These are phyloP conservation scores for Drosophila kambysellisi DNA, from an alignment of 2,888 invertebrate genomes.

Conservation along the genomic window DNA sequence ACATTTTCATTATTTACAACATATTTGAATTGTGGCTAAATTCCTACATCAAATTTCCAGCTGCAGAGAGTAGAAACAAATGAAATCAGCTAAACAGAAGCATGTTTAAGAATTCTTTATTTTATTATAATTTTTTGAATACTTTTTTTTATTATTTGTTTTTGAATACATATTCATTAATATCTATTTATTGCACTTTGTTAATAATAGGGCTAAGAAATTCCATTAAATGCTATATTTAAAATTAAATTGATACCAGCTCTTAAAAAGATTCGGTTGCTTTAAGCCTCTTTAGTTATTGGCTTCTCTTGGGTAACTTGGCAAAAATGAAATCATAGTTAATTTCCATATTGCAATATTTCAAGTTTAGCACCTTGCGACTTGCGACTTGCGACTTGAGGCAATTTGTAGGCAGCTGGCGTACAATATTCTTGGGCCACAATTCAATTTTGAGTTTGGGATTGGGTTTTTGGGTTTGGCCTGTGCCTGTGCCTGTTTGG, in stretches of 20 bases:
- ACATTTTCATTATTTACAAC: constrained; percentile 13
- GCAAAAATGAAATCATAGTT: constrained; percentile 71
- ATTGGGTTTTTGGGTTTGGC: too few relatives aligned
- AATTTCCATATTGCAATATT: constrained; percentile 67
- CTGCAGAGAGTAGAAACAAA: neutral
- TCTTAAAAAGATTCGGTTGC: neutral
- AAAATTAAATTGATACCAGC: neutral
- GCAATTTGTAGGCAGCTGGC: constrained; percentile 51
- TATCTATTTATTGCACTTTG: neutral
- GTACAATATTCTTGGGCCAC: constrained; percentile 49
- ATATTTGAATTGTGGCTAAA: constrained; percentile 9
- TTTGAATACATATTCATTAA: neutral
- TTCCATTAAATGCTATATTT: neutral
- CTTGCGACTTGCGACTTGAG: constrained; percentile 15
- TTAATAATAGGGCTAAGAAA: neutral
- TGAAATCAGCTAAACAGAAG: neutral
- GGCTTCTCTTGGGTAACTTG: constrained; percentile 13
- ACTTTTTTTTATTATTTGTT: too few relatives aligned
- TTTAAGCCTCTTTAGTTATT: neutral
- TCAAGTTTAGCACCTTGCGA: constrained; percentile 1
- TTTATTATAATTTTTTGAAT: too few relatives aligned
- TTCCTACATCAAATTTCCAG: neutral
- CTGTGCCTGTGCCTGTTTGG: constrained; percentile 25
- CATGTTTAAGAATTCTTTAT: neutral
- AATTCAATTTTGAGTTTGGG: neutral